Percentiles rank a stretch among this genome's conserved stretches.
These are phyloP conservation scores for Rhabdophis nuchalis DNA, from an alignment of 2,797 vertebrate genomes.

Conservation along the genomic window DNA sequence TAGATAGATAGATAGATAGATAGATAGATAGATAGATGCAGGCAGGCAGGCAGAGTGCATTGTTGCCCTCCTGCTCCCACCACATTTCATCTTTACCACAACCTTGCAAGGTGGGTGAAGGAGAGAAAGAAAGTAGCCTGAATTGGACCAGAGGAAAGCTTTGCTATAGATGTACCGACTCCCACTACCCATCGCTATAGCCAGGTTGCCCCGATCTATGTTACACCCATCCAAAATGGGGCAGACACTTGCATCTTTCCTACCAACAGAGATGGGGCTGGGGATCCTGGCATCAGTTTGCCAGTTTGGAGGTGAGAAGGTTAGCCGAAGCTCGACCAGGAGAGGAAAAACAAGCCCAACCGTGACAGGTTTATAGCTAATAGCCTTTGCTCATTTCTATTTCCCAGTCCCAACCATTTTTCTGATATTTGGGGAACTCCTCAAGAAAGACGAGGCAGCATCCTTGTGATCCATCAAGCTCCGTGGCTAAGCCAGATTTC, in stretches of 20 bases:
- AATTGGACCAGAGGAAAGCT: not conserved
- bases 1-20: no score
- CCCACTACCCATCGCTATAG: not conserved
- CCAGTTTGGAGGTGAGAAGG: not conserved
- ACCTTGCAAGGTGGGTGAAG: not conserved
- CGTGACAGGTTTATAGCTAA: not conserved
- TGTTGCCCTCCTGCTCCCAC: not conserved
- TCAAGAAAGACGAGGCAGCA: not conserved
- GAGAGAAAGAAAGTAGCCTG: not conserved
- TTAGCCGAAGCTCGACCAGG: not conserved
- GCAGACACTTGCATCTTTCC: not conserved
- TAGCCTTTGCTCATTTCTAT: not conserved
- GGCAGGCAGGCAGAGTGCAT: fast-evolving
- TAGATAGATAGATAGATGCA: no score
- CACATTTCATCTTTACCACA: not conserved
- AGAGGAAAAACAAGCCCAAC: not conserved
- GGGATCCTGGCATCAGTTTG: not conserved
- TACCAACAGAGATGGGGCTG: not conserved
- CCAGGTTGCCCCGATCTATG: not conserved
- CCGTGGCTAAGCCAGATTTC: not conserved
- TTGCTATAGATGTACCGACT: not conserved
- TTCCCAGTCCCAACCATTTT: not conserved
- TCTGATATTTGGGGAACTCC: no score
- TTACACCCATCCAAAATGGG: not conserved
- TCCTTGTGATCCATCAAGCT: not conserved